Evolutionary conservation across 2,888 invertebrate genomes (phyloP).

Genomic region (Cyrtodaria siliqua): DNA sequence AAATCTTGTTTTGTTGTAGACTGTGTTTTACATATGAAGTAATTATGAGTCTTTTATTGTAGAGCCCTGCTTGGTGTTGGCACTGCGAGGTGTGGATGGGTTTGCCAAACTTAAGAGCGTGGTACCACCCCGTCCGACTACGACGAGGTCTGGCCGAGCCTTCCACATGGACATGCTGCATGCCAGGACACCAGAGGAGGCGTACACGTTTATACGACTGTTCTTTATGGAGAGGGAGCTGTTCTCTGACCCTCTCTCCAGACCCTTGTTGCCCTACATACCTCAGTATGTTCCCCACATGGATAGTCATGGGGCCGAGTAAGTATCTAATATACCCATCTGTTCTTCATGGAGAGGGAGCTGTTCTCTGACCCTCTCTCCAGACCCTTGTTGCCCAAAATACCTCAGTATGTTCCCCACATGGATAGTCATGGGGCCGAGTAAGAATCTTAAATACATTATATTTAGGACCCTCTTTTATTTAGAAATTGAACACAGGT

Average conservation of each 20-base stretch:
- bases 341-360: slow-evolving; percentile 81
- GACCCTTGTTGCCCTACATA: slow-evolving; percentile 76
- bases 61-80: slow-evolving; percentile 82
- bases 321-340: slow-evolving; percentile 48
- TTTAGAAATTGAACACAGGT: too few relatives aligned
- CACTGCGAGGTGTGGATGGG: slow-evolving; percentile 79
- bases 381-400: slow-evolving; percentile 74
- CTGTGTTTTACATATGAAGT: too few relatives aligned
- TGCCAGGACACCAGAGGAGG: slow-evolving; percentile 78
- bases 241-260: slow-evolving; percentile 75
- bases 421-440: slow-evolving; percentile 8
- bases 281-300: slow-evolving; percentile 57
- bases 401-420: slow-evolving; percentile 64
- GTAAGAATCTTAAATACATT: slow-evolving; percentile 11
- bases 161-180: slow-evolving; percentile 75
- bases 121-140: slow-evolving; percentile 48
- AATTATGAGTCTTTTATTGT: slow-evolving; percentile 29
- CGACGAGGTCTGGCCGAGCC: slow-evolving; percentile 23
- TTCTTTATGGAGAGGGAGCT: slow-evolving; percentile 82
- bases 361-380: slow-evolving; percentile 78
- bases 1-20: too few relatives aligned
- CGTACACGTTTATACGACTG: slow-evolving; percentile 76
- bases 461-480: too few relatives aligned
- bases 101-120: slow-evolving; percentile 74
- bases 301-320: slow-evolving; percentile 6